Percentiles rank a stretch among this genome's conserved stretches.
Evolutionary conservation across 2,888 invertebrate species (phyloP).

Genomic region (Caenorhabditis virilis): DNA sequence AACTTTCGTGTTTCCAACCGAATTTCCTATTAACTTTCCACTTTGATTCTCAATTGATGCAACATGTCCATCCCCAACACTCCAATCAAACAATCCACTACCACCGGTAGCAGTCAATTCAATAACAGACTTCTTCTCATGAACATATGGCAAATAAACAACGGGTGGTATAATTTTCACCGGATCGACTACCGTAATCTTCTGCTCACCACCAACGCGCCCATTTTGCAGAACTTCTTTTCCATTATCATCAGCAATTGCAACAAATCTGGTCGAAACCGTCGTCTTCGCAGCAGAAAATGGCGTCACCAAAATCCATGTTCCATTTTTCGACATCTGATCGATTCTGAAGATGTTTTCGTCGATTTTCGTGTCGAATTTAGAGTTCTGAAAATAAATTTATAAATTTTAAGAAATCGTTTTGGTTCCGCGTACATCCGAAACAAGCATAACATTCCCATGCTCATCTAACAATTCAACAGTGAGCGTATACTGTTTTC

Average conservation of each 20-base stretch:
- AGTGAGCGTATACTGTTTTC: slow-evolving; percentile 64
- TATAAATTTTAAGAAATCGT: neutral
- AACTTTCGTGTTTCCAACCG: slow-evolving; percentile 48
- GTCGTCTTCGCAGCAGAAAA: slow-evolving; percentile 40
- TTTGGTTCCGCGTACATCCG: slow-evolving; percentile 46
- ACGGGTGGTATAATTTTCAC: slow-evolving; percentile 46
- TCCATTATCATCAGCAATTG: slow-evolving; percentile 44
- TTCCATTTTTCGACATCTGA: slow-evolving; percentile 46
- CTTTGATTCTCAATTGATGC: slow-evolving; percentile 42
- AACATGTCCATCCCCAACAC: slow-evolving; percentile 36
- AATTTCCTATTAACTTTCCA: slow-evolving; percentile 44
- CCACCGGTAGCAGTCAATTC: slow-evolving; percentile 49
- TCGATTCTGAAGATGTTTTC: slow-evolving; percentile 41
- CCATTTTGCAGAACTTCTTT: slow-evolving; percentile 27
- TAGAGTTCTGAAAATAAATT: slow-evolving; percentile 46
- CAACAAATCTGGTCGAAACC: slow-evolving; percentile 43
- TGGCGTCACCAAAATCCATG: slow-evolving; percentile 56
- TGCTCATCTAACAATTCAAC: slow-evolving; percentile 52
- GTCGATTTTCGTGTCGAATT: slow-evolving; percentile 52
- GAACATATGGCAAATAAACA: slow-evolving; percentile 53
- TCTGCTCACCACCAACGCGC: slow-evolving; percentile 53
- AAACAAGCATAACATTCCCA: slow-evolving; percentile 58
- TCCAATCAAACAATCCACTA: slow-evolving; percentile 55
- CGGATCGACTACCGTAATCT: slow-evolving; percentile 50
- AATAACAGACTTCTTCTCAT: slow-evolving; percentile 14